Base-by-base conservation (phyloP, 2,888 invertebrate genomes). In the Chorisops tibialis region DNA sequence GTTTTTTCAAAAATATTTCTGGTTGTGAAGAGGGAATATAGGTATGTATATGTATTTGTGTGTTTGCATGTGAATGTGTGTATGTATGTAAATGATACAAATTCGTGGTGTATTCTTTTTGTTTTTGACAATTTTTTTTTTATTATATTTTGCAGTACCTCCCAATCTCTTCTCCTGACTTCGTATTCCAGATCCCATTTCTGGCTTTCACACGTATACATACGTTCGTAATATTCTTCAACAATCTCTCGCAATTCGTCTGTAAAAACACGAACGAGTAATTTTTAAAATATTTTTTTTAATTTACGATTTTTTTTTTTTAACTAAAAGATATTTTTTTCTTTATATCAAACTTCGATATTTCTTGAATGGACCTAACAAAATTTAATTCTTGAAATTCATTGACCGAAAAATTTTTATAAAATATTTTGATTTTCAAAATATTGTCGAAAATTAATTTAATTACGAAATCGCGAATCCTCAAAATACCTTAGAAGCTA, bases 161-260 rank as follows among this genome's bases (percentile, higher is more conserved):
- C 97, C 86, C 91, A 96, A 86, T 97, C 97, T 88, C 95, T 95
- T 87, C 94, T 96, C 85, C 95, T 91, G 86, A 97, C 96, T 88
- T 96, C 94, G 86, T 92, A 91, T 89, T 98, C 98, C 92, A 98
- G 94, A 91, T 98, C 98, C 91, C 96, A 98, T 87, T 97, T 97
- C 85, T 95, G 94, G 85, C 93, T 91, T 88, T 97, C 97, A 87
- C 96, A 92, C 85, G 89, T 86, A 87, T 89, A 89, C 88, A 96
- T 89, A 86, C 94, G 93, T 83, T 92, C 89, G 89, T 91, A 89
- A 88, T 96, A 93, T 85, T 92, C 90, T 88, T 92, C 88, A 85
- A 91, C 87, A 85, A 95, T 89, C 86, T 87, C 87, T 87, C 89
- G 89, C 86, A 95, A 89, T 83, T 87, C 77, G 74, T 74, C 79